Evolutionary conservation across 1,140 invertebrate species (phyloP).

Genomic region (Artemia franciscana): DNA sequence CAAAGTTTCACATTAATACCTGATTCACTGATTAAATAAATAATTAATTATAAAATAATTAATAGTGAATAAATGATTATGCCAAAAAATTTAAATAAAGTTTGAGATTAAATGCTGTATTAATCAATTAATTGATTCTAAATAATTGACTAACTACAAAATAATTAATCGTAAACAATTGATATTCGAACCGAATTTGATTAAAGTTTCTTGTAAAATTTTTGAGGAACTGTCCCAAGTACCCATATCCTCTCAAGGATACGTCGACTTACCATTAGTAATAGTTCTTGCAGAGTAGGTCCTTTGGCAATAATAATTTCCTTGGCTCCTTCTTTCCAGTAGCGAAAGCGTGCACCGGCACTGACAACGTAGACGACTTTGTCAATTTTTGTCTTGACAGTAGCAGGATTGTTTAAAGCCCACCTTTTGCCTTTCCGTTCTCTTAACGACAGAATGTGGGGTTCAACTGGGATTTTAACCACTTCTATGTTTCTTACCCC

Average conservation of each 20-base stretch:
- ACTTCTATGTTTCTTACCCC: conserved; percentile 11
- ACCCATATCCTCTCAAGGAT: background rate
- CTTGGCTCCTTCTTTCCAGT: conserved; percentile 22
- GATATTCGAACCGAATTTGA: no score
- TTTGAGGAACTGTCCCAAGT: background rate
- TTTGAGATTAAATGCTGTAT: no score
- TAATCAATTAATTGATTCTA: no score
- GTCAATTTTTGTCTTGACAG: background rate
- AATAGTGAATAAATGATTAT: no score
- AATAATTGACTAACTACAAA: no score
- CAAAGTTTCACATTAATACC: no score
- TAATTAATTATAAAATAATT: no score
- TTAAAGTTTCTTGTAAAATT: no score
- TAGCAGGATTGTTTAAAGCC: conserved; percentile 2
- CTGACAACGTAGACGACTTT: conserved; percentile 17
- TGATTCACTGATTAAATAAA: no score
- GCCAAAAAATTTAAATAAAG: no score
- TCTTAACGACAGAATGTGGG: conserved; percentile 11
- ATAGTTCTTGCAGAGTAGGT: conserved; percentile 28
- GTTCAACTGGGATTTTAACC: conserved; percentile 18
- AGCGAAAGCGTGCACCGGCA: conserved; percentile 28
- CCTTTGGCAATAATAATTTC: conserved; percentile 29
- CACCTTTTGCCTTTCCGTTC: conserved; percentile 6
- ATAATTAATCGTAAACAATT: conserved; percentile 4
- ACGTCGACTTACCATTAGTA: conserved; percentile 27